Conservation (phyloP, 2,113 vertebrate species). For the Daphoenositta chrysoptera region DNA sequence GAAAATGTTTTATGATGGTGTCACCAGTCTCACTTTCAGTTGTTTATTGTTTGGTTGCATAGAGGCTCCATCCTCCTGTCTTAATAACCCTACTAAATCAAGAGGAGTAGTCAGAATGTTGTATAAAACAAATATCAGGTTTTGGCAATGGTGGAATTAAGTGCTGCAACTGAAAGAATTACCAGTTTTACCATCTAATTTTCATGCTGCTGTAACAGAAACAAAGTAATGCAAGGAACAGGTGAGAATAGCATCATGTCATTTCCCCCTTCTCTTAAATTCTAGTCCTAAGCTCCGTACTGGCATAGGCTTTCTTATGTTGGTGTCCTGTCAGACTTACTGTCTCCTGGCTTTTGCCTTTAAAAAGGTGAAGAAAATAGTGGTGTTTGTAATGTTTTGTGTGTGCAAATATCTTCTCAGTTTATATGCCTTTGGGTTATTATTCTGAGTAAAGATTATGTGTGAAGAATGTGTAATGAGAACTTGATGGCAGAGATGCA, state of each 20-base stretch:
- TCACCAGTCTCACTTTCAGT: neutral
- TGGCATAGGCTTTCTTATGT: neutral
- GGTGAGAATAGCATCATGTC: neutral
- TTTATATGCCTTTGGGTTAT: neutral
- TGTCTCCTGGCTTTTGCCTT: neutral
- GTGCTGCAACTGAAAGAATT: neutral
- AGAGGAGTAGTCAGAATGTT: neutral
- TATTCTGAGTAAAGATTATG: neutral
- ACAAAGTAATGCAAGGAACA: neutral
- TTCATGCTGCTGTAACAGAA: neutral
- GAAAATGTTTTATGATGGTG: neutral
- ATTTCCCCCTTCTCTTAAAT: neutral
- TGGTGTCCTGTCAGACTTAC: neutral
- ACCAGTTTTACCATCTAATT: neutral
- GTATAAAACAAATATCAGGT: neutral
- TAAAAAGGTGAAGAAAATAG: neutral
- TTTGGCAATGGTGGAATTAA: neutral
- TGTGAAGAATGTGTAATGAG: neutral
- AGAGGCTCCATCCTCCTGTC: neutral
- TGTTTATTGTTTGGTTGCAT: neutral
- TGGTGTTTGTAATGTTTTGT: neutral
- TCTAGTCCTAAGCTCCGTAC: neutral
- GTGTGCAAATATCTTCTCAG: neutral
- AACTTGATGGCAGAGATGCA: neutral
- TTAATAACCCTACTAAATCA: neutral